Conservation (phyloP, 2,113 vertebrate genomes). For the Genyomyrus donnyi region DNA sequence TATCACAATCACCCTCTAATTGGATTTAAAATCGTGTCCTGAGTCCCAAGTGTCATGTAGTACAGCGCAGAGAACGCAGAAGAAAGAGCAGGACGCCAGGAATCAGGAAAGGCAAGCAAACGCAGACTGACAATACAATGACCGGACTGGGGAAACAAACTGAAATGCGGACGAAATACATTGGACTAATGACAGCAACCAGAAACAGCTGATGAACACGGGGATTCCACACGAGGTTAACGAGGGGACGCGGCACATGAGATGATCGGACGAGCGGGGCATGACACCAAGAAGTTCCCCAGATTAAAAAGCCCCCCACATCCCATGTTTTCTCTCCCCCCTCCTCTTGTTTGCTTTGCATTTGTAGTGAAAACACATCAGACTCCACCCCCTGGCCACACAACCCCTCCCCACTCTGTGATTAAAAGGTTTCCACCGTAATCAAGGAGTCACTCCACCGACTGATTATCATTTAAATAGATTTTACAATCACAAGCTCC, state of each 20-base stretch:
- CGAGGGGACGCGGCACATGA: too few relatives aligned
- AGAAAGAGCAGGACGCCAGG: too few relatives aligned
- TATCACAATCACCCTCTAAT: neutral
- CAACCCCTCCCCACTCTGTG: neutral
- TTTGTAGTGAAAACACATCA: neutral
- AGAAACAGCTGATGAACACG: too few relatives aligned
- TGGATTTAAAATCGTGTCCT: neutral
- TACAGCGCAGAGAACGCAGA: too few relatives aligned
- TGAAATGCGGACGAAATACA: too few relatives aligned
- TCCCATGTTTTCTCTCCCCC: neutral
- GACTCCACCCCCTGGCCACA: neutral
- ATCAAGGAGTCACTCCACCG: neutral
- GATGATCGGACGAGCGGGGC: too few relatives aligned
- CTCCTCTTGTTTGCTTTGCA: neutral
- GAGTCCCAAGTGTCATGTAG: neutral
- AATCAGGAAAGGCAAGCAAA: too few relatives aligned
- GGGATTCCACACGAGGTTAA: too few relatives aligned
- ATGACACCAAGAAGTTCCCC: neutral
- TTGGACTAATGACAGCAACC: too few relatives aligned
- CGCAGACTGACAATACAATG: too few relatives aligned
- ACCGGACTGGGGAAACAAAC: too few relatives aligned
- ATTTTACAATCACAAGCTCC: conserved; percentile 1
- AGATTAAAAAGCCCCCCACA: neutral
- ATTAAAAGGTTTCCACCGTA: conserved; percentile 10
- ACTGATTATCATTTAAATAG: conserved; percentile 22